These are phyloP conservation scores for Dasypolia templi DNA, from an alignment of 2,888 invertebrate species.

Conservation along the genomic window DNA sequence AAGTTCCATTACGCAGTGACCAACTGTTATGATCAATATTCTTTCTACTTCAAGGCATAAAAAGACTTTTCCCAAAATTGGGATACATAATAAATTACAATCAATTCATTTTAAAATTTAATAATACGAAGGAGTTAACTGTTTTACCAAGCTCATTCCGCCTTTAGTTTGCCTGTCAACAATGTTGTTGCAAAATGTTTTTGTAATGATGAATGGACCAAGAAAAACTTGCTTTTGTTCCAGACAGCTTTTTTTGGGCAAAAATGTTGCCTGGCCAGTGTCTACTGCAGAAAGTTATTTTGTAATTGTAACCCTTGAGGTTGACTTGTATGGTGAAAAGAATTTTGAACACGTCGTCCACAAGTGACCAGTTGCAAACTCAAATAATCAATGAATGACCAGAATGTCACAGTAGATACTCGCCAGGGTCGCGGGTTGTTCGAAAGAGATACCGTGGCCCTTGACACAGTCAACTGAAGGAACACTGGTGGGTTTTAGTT, in stretches of 20 bases:
- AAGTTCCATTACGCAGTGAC: not conserved
- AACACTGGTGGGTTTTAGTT: too few relatives aligned
- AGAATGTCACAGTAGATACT: not conserved
- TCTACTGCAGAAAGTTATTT: conserved; percentile 17
- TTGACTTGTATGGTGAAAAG: conserved; percentile 1
- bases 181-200: conserved; percentile 27
- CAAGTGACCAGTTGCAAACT: too few relatives aligned
- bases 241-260: conserved; percentile 15
- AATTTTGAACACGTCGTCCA: not conserved
- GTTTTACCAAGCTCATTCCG: not conserved
- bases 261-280: conserved; percentile 17
- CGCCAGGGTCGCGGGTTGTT: too few relatives aligned
- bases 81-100: too few relatives aligned
- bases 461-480: too few relatives aligned
- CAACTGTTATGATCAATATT: not conserved
- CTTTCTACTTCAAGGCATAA: not conserved
- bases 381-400: not conserved
- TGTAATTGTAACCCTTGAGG: not conserved
- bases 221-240: conserved; percentile 30
- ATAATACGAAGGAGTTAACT: not conserved
- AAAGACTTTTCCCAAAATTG: not conserved
- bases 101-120: not conserved
- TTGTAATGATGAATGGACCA: conserved; percentile 9
- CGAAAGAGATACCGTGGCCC: too few relatives aligned
- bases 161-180: conserved; percentile 2